Evolutionary conservation across 2,113 vertebrate species (phyloP).

Genomic region (Eubucco bourcierii): DNA sequence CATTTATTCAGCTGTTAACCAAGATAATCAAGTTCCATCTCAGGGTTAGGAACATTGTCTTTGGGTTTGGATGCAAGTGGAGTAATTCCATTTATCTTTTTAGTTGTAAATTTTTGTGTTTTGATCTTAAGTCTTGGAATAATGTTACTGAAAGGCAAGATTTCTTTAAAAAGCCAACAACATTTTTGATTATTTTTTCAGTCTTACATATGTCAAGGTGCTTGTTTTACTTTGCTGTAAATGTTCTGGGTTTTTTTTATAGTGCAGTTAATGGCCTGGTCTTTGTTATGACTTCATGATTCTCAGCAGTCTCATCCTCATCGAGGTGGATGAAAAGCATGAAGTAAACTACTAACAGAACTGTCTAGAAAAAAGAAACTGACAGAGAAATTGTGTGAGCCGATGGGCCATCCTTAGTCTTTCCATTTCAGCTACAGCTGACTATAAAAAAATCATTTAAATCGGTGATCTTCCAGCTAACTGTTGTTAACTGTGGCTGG

Average conservation of each 20-base stretch:
- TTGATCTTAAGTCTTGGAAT: not conserved
- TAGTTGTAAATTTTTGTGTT: not conserved
- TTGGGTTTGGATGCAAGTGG: accelerated
- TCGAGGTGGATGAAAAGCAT: not conserved
- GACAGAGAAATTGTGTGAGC: not conserved
- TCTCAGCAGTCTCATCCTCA: not conserved
- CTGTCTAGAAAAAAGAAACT: not conserved
- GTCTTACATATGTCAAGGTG: not conserved
- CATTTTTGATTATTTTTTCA: not conserved
- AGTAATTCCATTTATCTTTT: not conserved
- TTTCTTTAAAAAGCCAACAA: not conserved
- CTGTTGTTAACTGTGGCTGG: not conserved
- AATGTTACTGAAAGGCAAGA: not conserved
- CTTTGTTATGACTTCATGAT: not conserved
- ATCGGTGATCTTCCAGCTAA: not conserved
- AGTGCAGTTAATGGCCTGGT: not conserved
- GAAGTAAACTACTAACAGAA: not conserved
- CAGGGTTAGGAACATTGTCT: not conserved
- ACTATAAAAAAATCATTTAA: not conserved
- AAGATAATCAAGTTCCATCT: not conserved
- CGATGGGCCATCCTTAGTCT: not conserved
- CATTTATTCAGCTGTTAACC: not conserved
- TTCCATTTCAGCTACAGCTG: not conserved
- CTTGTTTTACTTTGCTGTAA: not conserved
- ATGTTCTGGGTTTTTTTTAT: not conserved